phyloP scores from a whole-genome alignment of 2,113 vertebrate genomes.

The Odobenus rosmarus region DNA sequence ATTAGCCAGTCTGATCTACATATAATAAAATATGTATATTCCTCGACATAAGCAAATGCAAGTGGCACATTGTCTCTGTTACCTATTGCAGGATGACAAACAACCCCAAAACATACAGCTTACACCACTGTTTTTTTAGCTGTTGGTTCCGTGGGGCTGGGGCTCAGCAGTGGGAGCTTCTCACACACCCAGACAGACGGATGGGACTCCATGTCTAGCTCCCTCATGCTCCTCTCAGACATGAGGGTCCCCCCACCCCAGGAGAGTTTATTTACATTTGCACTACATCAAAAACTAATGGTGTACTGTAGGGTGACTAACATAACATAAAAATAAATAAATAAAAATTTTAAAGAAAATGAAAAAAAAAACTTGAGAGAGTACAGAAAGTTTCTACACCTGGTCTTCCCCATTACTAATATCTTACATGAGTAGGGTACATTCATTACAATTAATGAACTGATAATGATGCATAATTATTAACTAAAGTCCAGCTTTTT shows the following conservation, averaged over 20 bases:
- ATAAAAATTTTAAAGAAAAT: no score
- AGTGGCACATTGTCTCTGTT: background rate
- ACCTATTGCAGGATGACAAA: background rate
- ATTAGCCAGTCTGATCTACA: background rate
- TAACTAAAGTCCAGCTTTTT: background rate
- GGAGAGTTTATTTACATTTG: background rate
- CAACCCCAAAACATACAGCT: background rate
- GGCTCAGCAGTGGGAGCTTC: accelerated
- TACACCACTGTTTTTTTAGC: background rate
- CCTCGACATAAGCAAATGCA: background rate
- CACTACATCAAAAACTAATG: no score
- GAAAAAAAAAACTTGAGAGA: background rate
- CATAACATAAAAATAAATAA: no score
- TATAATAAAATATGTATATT: background rate
- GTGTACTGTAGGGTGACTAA: no score
- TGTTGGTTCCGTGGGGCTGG: background rate
- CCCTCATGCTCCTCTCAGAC: no score
- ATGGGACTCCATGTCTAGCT: background rate
- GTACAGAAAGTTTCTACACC: background rate
- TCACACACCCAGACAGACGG: accelerated
- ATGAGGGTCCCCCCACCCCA: background rate
- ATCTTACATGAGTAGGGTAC: background rate
- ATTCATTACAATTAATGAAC: background rate
- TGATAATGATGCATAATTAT: background rate
- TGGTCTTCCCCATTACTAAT: background rate